A percentile compares a stretch with the other conserved stretches of the same genome.
phyloP scores from a whole-genome alignment of 1,140 invertebrate genomes.

The Papilio aristodemus region DNA sequence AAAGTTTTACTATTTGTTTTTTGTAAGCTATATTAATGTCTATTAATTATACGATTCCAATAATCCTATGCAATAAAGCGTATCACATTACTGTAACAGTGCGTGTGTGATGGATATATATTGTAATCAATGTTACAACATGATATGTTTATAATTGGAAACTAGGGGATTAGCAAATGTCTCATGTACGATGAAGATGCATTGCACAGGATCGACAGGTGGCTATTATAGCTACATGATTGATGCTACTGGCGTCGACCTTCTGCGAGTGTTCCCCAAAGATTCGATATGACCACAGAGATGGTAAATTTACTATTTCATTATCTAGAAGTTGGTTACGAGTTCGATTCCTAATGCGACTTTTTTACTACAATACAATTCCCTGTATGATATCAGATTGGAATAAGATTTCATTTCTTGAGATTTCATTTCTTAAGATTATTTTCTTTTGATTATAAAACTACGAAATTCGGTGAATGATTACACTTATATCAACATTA shows the following conservation, averaged over 20 bases:
- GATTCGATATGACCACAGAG: conserved; percentile 2
- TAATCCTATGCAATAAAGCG: not conserved
- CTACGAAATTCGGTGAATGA: too few species aligned
- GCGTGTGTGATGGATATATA: not conserved
- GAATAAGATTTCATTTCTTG: too few species aligned
- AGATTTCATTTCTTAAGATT: too few species aligned
- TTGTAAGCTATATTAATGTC: not conserved
- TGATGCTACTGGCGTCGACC: conserved; percentile 27
- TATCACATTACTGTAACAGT: not conserved
- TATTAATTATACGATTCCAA: not conserved
- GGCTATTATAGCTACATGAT: conserved; percentile 37
- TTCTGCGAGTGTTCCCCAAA: not conserved
- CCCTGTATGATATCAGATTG: too few species aligned
- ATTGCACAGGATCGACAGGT: conserved; percentile 38
- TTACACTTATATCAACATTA: too few species aligned
- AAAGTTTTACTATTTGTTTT: too few species aligned
- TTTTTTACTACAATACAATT: too few species aligned
- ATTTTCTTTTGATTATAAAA: too few species aligned
- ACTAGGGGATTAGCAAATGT: conserved; percentile 37
- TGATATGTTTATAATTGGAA: conserved; percentile 35
- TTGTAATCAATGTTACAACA: not conserved
- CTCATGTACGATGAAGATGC: conserved; percentile 37
- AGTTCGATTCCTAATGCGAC: too few species aligned
- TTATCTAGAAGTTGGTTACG: too few species aligned
- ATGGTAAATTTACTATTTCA: too few species aligned